Base-by-base conservation (phyloP, 2,113 vertebrate species). In the Etheostoma spectabile region DNA sequence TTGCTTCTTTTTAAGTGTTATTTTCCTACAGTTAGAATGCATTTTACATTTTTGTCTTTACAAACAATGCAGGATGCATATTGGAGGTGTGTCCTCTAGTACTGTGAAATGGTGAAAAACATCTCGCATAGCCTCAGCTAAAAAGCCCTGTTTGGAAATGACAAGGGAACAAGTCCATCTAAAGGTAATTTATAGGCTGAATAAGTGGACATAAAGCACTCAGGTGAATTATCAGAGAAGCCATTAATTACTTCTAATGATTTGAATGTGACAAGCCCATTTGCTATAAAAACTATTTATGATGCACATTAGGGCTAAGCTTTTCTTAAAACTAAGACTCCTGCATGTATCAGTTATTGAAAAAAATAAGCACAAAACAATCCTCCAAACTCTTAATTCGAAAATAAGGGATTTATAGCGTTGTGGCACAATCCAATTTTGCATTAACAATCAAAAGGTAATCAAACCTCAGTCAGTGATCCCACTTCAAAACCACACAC, bases 241-340 rank as follows among this genome's bases (percentile, higher is more conserved):
- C 89, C 86, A 82, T 95, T 94, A 93, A 95, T 95, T 94, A 94
- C 79, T 73, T 85, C 91, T 94, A 95, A 95, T 95, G 93, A 94
- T 94, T 94, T 93, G 82, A 94, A 89, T 63, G 76, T 90, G 93
- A 90, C 92, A 90, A 82, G 82, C 92, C 93, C 92, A 89, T 94
- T 94, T 95, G 92, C 94, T 87, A 95, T 95, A 95, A 95, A 95
- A 93, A 89, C 88, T 94, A 94, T 95, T 95, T 94, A 95, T 92
- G 93, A 88, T 62, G 38, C 83, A 82, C 90, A 93, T 94, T 94
- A 93, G 86, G 85, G 86, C 86, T 83, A 71, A 77, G 90, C 79
- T 88, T 93, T 86, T 89, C 82, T 88, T 81, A 82, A 87, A 84
- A 89, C 74, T 73, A 85, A 93, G 88, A 91, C 84, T 88, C 77